These are phyloP conservation scores for Melanotaenia boesemani DNA, from an alignment of 2,797 vertebrate genomes.

Conservation along the genomic window DNA sequence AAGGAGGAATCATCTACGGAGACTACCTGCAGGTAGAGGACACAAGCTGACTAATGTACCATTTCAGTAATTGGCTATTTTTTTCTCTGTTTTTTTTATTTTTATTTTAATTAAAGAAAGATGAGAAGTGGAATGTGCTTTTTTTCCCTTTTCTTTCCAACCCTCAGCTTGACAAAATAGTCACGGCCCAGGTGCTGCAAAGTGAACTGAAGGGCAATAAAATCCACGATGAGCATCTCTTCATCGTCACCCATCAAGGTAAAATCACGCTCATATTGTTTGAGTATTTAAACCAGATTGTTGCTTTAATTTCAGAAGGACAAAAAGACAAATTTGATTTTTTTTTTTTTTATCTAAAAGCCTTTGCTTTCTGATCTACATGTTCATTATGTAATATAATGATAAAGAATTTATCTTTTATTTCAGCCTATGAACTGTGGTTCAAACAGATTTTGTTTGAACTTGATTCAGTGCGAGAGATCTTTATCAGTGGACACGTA, in stretches of 20 bases:
- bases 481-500: constrained; percentile 94
- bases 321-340: background rate
- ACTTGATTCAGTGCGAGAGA: constrained; percentile 92
- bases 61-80: background rate
- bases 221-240: constrained; percentile 98
- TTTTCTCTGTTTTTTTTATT: background rate
- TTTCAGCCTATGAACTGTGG: constrained; percentile 95
- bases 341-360: background rate
- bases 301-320: background rate
- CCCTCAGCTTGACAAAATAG: constrained; percentile 90
- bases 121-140: background rate
- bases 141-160: constrained; percentile 35
- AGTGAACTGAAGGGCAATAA: constrained; percentile 94
- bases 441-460: constrained; percentile 98
- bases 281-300: background rate
- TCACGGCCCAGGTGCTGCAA: constrained; percentile 92
- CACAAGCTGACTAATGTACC: background rate
- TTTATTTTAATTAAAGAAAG: background rate
- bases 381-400: background rate
- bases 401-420: constrained; percentile 23
- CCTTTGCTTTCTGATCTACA: background rate
- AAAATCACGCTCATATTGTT: constrained; percentile 29
- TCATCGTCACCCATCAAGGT: constrained; percentile 99
- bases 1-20: constrained; percentile 90
- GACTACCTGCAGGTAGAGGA: constrained; percentile 90